Percentiles rank a stretch among this genome's conserved stretches.
Conservation (phyloP, 1,140 invertebrate genomes). For the Pogonognathellus flavescens region DNA sequence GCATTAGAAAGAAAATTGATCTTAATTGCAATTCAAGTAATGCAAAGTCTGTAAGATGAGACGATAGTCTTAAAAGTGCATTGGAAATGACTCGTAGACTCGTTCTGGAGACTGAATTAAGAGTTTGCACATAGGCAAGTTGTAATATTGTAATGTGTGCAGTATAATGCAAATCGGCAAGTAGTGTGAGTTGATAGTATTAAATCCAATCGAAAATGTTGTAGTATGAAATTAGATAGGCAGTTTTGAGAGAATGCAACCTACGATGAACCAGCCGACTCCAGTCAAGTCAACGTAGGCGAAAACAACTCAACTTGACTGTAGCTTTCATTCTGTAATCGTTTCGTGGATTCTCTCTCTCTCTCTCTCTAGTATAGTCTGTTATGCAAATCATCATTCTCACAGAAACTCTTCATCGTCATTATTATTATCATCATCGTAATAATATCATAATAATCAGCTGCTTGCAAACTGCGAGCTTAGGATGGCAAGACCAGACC, state of each 20-base stretch:
- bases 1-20: neutral
- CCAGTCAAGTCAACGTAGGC: constrained; percentile 15
- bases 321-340: neutral
- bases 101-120: constrained; percentile 25
- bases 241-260: too few relatives aligned
- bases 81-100: neutral
- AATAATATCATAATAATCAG: constrained; percentile 45
- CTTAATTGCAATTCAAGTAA: neutral
- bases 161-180: too few relatives aligned
- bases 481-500: neutral
- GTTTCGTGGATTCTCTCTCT: neutral
- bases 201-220: too few relatives aligned
- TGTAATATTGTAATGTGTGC: neutral
- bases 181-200: too few relatives aligned
- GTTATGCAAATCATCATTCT: constrained; percentile 35
- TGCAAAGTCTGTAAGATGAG: neutral
- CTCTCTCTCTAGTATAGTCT: neutral
- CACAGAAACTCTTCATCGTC: constrained; percentile 39
- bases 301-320: neutral
- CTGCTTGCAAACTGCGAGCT: constrained; percentile 15
- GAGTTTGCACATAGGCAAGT: neutral
- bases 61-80: neutral
- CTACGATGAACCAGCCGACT: neutral
- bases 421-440: constrained; percentile 38
- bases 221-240: too few relatives aligned